Conservation (phyloP, 2,797 vertebrate genomes). For the Tarsius wallacei region DNA sequence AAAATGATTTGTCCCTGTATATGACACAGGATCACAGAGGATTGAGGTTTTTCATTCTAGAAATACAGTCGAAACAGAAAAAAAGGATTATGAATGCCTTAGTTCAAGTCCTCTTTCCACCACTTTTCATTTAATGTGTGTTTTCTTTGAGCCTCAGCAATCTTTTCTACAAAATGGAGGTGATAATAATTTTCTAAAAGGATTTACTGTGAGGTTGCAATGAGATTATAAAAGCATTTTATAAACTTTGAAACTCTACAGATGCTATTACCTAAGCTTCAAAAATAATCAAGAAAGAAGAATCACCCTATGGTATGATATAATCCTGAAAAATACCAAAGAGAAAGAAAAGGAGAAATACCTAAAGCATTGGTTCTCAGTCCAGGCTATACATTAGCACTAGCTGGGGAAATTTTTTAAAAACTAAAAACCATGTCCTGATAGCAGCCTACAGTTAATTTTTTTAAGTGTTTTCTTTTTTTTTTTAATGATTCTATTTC, state of each 20-base stretch:
- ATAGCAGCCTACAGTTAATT: not conserved
- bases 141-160: not conserved
- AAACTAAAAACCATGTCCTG: not conserved
- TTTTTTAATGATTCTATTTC: slow-evolving; percentile 22
- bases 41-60: not conserved
- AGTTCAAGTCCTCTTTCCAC: not conserved
- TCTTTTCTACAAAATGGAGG: slow-evolving; percentile 28
- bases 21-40: not conserved
- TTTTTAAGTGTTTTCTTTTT: not conserved
- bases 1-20: no score
- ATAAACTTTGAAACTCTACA: slow-evolving; percentile 54
- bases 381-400: not conserved
- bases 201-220: not conserved
- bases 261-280: not conserved
- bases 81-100: not conserved
- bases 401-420: not conserved
- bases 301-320: not conserved
- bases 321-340: slow-evolving; percentile 24
- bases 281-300: slow-evolving; percentile 38
- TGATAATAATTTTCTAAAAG: not conserved
- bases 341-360: not conserved
- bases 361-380: not conserved
- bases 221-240: slow-evolving; percentile 38
- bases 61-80: slow-evolving; percentile 21
- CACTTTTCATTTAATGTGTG: not conserved